Evolutionary conservation across 2,888 invertebrate species (phyloP).

Genomic region (Cataglyphis cursor): DNA sequence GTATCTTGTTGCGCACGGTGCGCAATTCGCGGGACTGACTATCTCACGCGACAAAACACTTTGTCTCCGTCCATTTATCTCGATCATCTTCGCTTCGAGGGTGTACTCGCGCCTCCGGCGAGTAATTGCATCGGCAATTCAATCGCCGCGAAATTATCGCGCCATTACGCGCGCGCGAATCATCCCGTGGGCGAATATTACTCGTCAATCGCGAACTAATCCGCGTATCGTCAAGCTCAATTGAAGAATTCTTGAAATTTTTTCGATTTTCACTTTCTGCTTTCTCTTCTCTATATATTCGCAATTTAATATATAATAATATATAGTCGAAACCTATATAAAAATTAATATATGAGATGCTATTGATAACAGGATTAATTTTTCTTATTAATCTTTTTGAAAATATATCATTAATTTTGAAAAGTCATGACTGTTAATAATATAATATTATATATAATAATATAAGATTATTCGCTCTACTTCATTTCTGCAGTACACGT

Average conservation of each 20-base stretch:
- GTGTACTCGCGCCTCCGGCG: slow-evolving; percentile 30
- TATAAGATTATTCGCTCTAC: background rate
- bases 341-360: background rate
- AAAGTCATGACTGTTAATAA: background rate
- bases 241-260: background rate
- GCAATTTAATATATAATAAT: background rate
- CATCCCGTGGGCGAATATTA: slow-evolving; percentile 27
- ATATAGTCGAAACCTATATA: background rate
- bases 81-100: slow-evolving; percentile 54
- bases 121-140: slow-evolving; percentile 59
- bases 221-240: background rate
- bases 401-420: background rate
- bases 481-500: background rate
- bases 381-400: background rate
- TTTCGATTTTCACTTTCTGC: background rate
- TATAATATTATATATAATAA: no score
- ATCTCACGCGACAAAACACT: slow-evolving; percentile 49
- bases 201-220: slow-evolving; percentile 29
- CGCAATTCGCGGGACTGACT: slow-evolving; percentile 17
- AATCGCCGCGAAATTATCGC: slow-evolving; percentile 59
- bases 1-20: slow-evolving; percentile 34
- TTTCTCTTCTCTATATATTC: background rate
- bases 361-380: background rate
- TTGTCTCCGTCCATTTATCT: slow-evolving; percentile 67
- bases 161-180: slow-evolving; percentile 36